Base-by-base conservation (phyloP, 2,888 invertebrate species). In the Scaptomyza parva region DNA sequence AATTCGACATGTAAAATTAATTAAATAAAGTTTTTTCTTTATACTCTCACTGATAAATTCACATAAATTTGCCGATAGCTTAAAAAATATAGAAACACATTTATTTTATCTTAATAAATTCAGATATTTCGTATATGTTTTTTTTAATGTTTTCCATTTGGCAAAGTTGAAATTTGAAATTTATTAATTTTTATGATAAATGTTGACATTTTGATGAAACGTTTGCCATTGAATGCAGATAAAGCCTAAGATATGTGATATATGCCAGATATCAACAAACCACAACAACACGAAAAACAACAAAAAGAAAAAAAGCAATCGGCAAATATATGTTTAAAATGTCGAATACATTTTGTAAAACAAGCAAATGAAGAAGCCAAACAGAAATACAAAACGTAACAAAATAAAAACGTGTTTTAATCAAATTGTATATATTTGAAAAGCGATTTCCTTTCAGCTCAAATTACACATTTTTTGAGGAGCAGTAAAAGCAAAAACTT, bases 191-290 rank as follows among this genome's bases (percentile, higher is more conserved):
- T 69, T 74, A 79, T 78, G 88, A 83, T 87, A 82, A 82, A 87
- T 54, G 86, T 59, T 88, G 87, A 85, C 85, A 81, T 81, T 84
- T 85, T 85, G 86, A 85, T 86, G 88, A 88, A 85, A 88, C 79
- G 78, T 82, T 82, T 76, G 87, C 87, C 82, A 82, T 85, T 75
- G 82, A 87, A 66, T 62, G 71, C 70, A 81, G 81, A 82, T 82
- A 87, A 85, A 75, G 78, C 85, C 72, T 59, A 78, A 86, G 85
- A 78, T 86, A 82, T 85, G 58, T 28, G 67, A 77, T 77, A 73
- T 50, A 73, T 47, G 41, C 14, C 66, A 22, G 45, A 44, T 48
- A 68, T 14, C n/a, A n/a, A n/a, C n/a, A n/a, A n/a, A n/a, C n/a
- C n/a, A n/a, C n/a, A n/a, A n/a, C n/a, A n/a, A n/a, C n/a, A n/a